Evolutionary conservation across 2,113 vertebrate genomes (phyloP).

Genomic region (Phrynocephalus versicolor): DNA sequence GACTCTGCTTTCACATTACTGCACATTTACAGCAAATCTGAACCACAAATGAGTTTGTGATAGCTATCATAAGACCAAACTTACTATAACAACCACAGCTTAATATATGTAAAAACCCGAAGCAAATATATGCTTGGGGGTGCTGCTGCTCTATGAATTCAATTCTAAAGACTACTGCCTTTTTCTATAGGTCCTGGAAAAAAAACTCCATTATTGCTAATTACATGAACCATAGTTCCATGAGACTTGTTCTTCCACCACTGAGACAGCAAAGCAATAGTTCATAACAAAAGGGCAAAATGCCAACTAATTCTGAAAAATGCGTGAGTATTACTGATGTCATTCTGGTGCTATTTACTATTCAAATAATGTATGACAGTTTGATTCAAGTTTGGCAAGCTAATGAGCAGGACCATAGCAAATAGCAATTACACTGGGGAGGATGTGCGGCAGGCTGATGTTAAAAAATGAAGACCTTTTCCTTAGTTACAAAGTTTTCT

Average conservation of each 20-base stretch:
- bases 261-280: neutral
- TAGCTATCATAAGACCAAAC: neutral
- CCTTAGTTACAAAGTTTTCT: slow-evolving; percentile 22
- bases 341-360: neutral
- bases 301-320: neutral
- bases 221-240: neutral
- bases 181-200: neutral
- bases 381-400: slow-evolving; percentile 47
- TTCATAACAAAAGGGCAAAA: slow-evolving; percentile 11
- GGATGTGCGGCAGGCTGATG: slow-evolving; percentile 4
- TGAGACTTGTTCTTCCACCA: neutral
- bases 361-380: slow-evolving; percentile 20
- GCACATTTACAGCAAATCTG: too few relatives aligned
- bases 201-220: neutral
- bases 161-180: neutral
- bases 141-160: neutral
- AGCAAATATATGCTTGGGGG: neutral
- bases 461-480: neutral
- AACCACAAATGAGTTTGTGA: too few relatives aligned
- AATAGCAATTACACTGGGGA: slow-evolving; percentile 1
- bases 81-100: neutral
- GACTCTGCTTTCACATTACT: too few relatives aligned
- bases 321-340: neutral
- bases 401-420: slow-evolving; percentile 41
- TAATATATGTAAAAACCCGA: neutral